phyloP scores from a whole-genome alignment of 1,140 invertebrate species.

The Zaprionus camerounensis region DNA sequence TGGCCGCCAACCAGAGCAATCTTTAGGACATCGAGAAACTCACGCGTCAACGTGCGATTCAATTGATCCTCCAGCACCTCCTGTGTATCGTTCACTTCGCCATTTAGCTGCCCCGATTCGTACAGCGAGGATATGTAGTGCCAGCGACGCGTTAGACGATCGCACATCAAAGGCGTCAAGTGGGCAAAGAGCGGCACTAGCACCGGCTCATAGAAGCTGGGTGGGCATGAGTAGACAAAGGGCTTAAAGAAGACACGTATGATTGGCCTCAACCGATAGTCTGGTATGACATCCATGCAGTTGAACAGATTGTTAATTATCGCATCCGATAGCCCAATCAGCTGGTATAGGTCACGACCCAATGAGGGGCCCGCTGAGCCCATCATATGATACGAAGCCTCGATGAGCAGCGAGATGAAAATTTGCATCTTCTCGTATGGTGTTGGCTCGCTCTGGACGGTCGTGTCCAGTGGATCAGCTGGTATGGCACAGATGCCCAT shows the following conservation, averaged over 20 bases:
- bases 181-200: conserved; percentile 91
- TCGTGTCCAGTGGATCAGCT: conserved; percentile 84
- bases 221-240: conserved; percentile 93
- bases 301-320: conserved; percentile 88
- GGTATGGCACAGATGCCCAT: conserved; percentile 86
- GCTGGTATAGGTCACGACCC: conserved; percentile 92
- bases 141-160: conserved; percentile 91
- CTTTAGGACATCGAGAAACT: conserved; percentile 94
- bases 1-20: conserved; percentile 86
- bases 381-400: conserved; percentile 91
- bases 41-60: conserved; percentile 92
- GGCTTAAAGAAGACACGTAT: conserved; percentile 94
- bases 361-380: conserved; percentile 91
- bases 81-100: conserved; percentile 92
- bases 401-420: conserved; percentile 89
- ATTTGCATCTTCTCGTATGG: conserved; percentile 92
- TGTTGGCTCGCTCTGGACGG: conserved; percentile 84
- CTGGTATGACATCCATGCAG: conserved; percentile 91
- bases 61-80: conserved; percentile 96
- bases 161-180: conserved; percentile 91
- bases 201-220: conserved; percentile 90
- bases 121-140: conserved; percentile 90
- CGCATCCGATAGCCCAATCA: conserved; percentile 87
- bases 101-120: conserved; percentile 91
- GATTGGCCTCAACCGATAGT: conserved; percentile 92